A percentile compares a stretch with the other conserved stretches of the same genome.
These are phyloP conservation scores for Agrotis ipsilon DNA, from an alignment of 2,888 invertebrate genomes.

Conservation along the genomic window DNA sequence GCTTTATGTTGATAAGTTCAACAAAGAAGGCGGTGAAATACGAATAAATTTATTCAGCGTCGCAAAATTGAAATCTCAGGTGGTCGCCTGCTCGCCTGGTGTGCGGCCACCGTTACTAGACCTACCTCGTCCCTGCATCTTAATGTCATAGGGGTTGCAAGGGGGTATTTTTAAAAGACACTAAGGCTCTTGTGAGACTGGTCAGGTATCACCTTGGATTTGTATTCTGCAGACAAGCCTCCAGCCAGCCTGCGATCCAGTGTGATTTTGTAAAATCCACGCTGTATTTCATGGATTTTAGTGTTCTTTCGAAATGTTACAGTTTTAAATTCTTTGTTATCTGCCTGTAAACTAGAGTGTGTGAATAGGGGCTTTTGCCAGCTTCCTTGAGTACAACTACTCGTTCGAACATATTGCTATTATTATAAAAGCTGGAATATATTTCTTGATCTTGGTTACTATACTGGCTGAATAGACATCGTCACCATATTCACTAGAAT, in stretches of 20 bases:
- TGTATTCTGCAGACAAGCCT: conserved; percentile 81
- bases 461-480: neutral
- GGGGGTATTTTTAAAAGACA: conserved; percentile 67
- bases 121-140: conserved; percentile 65
- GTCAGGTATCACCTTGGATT: conserved; percentile 79
- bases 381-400: neutral
- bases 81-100: conserved; percentile 79
- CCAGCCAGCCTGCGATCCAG: conserved; percentile 76
- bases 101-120: conserved; percentile 71
- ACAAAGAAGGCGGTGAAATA: conserved; percentile 80
- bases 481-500: too few relatives aligned
- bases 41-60: conserved; percentile 87
- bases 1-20: conserved; percentile 76
- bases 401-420: neutral
- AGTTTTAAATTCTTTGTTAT: conserved; percentile 38
- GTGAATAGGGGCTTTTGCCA: neutral
- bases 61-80: conserved; percentile 90
- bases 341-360: conserved; percentile 2
- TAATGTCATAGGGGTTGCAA: conserved; percentile 58
- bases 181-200: conserved; percentile 70
- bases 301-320: conserved; percentile 30
- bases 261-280: conserved; percentile 80
- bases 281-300: conserved; percentile 72
- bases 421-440: neutral
- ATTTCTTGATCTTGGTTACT: neutral